Evolutionary conservation across 2,113 vertebrate species (phyloP).

Genomic region (Bombycilla garrulus): DNA sequence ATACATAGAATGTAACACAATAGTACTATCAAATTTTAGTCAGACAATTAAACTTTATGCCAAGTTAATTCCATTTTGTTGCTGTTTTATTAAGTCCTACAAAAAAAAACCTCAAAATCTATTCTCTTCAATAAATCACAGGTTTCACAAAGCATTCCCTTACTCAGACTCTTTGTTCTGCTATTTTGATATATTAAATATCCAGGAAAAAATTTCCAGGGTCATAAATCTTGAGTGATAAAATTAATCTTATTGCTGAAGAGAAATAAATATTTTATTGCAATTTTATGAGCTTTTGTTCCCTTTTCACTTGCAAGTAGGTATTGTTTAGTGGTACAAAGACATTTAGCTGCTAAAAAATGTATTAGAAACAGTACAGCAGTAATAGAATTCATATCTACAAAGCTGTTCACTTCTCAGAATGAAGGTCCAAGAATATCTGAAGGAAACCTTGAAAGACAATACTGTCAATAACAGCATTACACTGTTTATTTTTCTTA

Average conservation of each 20-base stretch:
- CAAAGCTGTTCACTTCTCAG: constrained; percentile 29
- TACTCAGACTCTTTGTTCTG: constrained; percentile 64
- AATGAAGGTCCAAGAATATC: constrained; percentile 13
- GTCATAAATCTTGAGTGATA: constrained; percentile 78
- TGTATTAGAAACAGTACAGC: constrained; percentile 54
- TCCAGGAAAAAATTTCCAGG: constrained; percentile 68
- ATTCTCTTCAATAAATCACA: constrained; percentile 67
- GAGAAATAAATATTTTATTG: constrained; percentile 83
- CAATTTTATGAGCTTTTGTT: constrained; percentile 79
- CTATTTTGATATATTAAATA: constrained; percentile 80
- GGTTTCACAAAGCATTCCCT: constrained; percentile 68
- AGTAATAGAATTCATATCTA: constrained; percentile 58
- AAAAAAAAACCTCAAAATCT: constrained; percentile 39
- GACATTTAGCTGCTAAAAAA: constrained; percentile 64
- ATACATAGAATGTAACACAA: constrained; percentile 60
- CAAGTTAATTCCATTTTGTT: constrained; percentile 74
- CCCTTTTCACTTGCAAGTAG: constrained; percentile 62
- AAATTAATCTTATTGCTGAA: constrained; percentile 79
- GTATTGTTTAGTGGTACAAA: constrained; percentile 68
- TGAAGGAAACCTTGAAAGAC: background rate
- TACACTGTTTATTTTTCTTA: background rate
- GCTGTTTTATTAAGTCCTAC: constrained; percentile 72
- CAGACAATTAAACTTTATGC: constrained; percentile 76
- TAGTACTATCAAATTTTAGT: constrained; percentile 61
- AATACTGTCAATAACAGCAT: background rate